A percentile compares a stretch with the other conserved stretches of the same genome.
phyloP scores from a whole-genome alignment of 2,888 invertebrate genomes.

The Poecilobothrus nobilitatus region DNA sequence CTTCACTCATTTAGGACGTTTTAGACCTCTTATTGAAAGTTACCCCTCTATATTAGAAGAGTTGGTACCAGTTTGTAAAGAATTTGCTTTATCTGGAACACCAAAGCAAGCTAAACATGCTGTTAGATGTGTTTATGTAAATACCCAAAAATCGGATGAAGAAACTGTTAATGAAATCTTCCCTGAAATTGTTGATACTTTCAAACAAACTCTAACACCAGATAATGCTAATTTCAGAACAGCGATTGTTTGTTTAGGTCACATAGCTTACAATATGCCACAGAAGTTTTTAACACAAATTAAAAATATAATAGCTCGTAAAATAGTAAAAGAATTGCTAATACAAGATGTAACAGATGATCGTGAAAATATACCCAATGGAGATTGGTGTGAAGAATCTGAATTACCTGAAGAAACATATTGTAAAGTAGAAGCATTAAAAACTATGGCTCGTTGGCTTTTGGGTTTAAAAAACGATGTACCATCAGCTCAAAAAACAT shows the following conservation, averaged over 20 bases:
- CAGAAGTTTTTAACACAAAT: constrained; percentile 82
- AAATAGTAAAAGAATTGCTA: constrained; percentile 89
- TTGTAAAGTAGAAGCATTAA: constrained; percentile 88
- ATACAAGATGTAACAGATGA: constrained; percentile 66
- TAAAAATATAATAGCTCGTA: constrained; percentile 88
- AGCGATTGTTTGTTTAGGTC: constrained; percentile 88
- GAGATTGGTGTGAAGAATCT: constrained; percentile 74
- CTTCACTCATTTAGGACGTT: constrained; percentile 79
- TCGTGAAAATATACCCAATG: constrained; percentile 38
- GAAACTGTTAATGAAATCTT: constrained; percentile 58
- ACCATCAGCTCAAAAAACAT: constrained; percentile 83
- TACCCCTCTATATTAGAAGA: constrained; percentile 68
- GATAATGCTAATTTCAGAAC: constrained; percentile 79
- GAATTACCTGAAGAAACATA: constrained; percentile 83
- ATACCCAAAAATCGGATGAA: constrained; percentile 46
- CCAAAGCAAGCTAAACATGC: constrained; percentile 96
- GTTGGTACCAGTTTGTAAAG: constrained; percentile 77
- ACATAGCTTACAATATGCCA: constrained; percentile 87
- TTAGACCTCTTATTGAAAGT: constrained; percentile 70
- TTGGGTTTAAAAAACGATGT: constrained; percentile 82
- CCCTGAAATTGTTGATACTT: constrained; percentile 70
- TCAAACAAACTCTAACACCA: constrained; percentile 65
- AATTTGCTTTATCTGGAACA: constrained; percentile 79
- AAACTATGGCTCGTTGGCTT: constrained; percentile 94
- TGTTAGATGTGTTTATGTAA: constrained; percentile 81